Base-by-base conservation (phyloP, 2,113 vertebrate genomes). In the Galbula dea region DNA sequence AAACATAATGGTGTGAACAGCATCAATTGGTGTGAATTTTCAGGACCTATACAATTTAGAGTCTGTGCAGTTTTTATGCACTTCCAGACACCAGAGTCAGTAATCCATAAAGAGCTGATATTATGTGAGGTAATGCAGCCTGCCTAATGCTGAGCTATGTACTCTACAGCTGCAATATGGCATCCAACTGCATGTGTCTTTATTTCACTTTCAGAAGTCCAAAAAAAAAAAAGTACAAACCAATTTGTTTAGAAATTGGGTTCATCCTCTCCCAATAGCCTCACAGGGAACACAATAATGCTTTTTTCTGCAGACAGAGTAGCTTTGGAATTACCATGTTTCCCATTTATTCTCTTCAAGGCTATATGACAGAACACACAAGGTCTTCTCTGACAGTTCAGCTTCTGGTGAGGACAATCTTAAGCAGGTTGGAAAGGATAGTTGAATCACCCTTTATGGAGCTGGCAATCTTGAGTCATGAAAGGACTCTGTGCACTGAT, bases 21-120 rank as follows among this genome's bases (percentile, higher is more conserved):
- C 30, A 24, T 59, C 22, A n/a, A 18, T n/a, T 34, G 36, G 66
- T 89, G 43, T 34, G 11, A 55, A 71, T 71, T 88, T 92, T 49
- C 24, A 65, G 23, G 93, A 81, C 21, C 29, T 74, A 3, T 22
- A 43, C 0, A 8, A 67, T 73, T 84, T 57, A 88, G 43, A 81
- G 32, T 39, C 19, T 68, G 45, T 52, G 58, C 17, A n/a, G 37
- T 43, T 62, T 82, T 54, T 76, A 15, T 2, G 19, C 9, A 30
- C 17, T 81, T 68, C 57, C 69, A 78, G 65, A 37, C 29, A 68
- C 12, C 7, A 26, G 46, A 77, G 57, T 45, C 61, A 72, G 76
- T 81, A 93, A 78, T 52, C 76, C 80, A 45, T 88, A 90, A 81
- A 86, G 39, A 61, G 45, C 48, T 83, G 54, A 9, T 86, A 93